Evolutionary conservation across 2,888 invertebrate species (phyloP).

Genomic region (Junonia oenone): DNA sequence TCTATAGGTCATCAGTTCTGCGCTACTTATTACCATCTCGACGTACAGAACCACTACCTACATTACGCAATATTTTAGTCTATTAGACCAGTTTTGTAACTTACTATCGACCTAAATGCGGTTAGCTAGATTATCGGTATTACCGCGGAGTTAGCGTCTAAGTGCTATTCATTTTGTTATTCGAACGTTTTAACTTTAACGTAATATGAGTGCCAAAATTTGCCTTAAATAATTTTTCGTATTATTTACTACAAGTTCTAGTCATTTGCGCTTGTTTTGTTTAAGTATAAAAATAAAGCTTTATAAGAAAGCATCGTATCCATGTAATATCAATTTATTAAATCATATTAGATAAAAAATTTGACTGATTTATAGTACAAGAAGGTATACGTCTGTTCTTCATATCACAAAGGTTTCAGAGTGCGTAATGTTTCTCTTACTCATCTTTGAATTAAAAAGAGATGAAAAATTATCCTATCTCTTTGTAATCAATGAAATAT

Average conservation of each 20-base stretch:
- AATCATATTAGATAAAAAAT: conserved; percentile 19
- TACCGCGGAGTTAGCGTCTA: conserved; percentile 7
- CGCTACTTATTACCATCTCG: conserved; percentile 25
- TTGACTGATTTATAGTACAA: conserved; percentile 43
- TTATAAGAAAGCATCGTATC: not conserved
- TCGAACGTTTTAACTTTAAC: not conserved
- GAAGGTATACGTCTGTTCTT: conserved; percentile 40
- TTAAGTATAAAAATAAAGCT: not conserved
- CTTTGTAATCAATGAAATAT: not conserved
- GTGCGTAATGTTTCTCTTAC: not conserved
- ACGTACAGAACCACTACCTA: conserved; percentile 7
- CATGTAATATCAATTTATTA: conserved; percentile 3
- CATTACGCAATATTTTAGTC: conserved; percentile 19
- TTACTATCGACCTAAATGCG: conserved; percentile 25
- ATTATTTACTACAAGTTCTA: not conserved
- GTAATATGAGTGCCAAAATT: conserved; percentile 16
- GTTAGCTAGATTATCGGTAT: conserved; percentile 17
- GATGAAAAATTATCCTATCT: not conserved
- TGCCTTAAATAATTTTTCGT: too few species aligned
- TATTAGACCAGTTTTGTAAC: conserved; percentile 26
- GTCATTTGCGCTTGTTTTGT: not conserved
- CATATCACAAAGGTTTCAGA: conserved; percentile 30
- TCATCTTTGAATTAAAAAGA: not conserved
- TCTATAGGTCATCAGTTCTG: conserved; percentile 30
- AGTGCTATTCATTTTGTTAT: conserved; percentile 15